Conservation (phyloP, 2,888 invertebrate genomes). For the Limnephilus auricula region DNA sequence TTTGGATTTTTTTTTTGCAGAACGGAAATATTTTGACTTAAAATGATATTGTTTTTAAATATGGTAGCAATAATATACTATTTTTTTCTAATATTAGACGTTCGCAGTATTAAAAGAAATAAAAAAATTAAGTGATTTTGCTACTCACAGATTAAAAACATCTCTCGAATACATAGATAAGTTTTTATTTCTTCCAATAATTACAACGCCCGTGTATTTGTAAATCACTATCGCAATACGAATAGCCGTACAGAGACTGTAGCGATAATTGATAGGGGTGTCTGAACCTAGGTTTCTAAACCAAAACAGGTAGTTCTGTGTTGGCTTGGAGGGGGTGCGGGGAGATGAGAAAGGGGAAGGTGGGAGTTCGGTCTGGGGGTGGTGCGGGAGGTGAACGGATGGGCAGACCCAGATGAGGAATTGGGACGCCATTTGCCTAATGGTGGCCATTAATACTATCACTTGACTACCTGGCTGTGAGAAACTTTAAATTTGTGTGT, state of each 20-base stretch:
- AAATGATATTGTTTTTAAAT: too few species aligned
- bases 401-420: constrained; percentile 34
- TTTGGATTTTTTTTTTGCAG: too few species aligned
- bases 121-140: too few species aligned
- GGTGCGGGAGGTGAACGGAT: not conserved
- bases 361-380: not conserved
- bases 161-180: too few species aligned
- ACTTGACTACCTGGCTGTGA: not conserved
- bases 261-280: not conserved
- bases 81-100: too few species aligned
- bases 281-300: not conserved
- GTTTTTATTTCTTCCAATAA: too few species aligned
- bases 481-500: not conserved
- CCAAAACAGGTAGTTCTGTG: constrained; percentile 2
- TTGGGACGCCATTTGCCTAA: constrained; percentile 35
- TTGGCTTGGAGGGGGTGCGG: not conserved
- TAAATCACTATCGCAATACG: not conserved
- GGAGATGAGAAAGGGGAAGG: not conserved
- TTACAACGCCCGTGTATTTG: not conserved
- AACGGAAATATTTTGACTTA: too few species aligned
- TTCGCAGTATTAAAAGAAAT: too few species aligned
- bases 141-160: too few species aligned
- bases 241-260: not conserved
- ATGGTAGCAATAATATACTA: too few species aligned
- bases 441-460: constrained; percentile 28